A percentile compares a stretch with the other conserved stretches of the same genome.
These are phyloP conservation scores for Sibirionetta formosa DNA, from an alignment of 2,797 vertebrate species.

Conservation along the genomic window DNA sequence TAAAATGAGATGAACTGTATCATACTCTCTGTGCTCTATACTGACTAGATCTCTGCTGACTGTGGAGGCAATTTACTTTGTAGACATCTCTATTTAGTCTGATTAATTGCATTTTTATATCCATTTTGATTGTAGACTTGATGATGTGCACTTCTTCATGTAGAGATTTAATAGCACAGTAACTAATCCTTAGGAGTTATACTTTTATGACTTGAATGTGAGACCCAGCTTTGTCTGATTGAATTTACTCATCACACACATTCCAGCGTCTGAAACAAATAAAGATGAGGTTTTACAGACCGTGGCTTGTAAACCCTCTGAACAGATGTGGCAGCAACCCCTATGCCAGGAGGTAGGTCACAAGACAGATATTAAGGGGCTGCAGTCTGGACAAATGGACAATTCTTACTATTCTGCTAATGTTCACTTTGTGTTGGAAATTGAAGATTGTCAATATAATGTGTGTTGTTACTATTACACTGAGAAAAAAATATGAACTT, in stretches of 20 bases:
- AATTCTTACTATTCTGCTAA: not conserved
- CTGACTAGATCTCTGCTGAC: not conserved
- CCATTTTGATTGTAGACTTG: not conserved
- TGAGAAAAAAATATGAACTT: not conserved
- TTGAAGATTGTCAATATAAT: not conserved
- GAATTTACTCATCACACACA: not conserved
- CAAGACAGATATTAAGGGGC: not conserved
- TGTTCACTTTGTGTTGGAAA: not conserved
- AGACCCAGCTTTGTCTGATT: not conserved
- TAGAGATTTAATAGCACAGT: not conserved
- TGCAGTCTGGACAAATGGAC: not conserved
- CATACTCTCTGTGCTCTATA: not conserved
- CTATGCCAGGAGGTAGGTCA: not conserved
- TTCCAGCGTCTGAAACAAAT: not conserved
- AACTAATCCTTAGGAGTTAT: not conserved
- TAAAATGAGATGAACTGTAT: not conserved
- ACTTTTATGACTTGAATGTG: not conserved
- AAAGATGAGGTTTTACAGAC: not conserved
- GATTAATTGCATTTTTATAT: slow-evolving; percentile 10
- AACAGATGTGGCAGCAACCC: not conserved
- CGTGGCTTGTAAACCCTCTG: not conserved
- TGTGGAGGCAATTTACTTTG: not conserved
- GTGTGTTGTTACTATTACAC: not conserved
- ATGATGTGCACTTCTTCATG: not conserved
- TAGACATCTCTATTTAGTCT: not conserved